Conservation (phyloP, 1,140 invertebrate genomes). For the Hermetia illucens region DNA sequence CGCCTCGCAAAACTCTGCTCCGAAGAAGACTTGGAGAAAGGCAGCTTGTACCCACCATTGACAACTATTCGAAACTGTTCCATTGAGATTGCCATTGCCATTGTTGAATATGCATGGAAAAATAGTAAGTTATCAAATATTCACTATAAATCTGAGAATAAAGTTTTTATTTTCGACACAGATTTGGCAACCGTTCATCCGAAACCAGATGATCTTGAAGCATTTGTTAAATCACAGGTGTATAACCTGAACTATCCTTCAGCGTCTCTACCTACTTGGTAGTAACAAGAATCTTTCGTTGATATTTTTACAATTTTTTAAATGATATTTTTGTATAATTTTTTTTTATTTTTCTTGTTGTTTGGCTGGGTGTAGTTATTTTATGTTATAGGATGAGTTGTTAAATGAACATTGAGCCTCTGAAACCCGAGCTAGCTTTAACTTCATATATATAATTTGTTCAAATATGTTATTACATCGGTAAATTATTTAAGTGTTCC, state of each 20-base stretch:
- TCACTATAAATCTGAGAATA: not conserved
- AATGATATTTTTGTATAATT: too few relatives aligned
- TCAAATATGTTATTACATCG: too few relatives aligned
- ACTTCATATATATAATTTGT: too few relatives aligned
- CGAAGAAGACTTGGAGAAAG: constrained; percentile 63
- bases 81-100: constrained; percentile 65
- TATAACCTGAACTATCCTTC: constrained; percentile 59
- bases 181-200: constrained; percentile 62
- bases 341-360: too few relatives aligned
- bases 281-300: too few relatives aligned
- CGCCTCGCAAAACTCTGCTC: constrained; percentile 72
- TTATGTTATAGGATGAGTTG: too few relatives aligned
- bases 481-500: too few relatives aligned
- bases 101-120: constrained; percentile 81
- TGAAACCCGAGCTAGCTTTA: too few relatives aligned
- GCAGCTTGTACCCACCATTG: constrained; percentile 91
- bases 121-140: constrained; percentile 39
- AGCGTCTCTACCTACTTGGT: too few relatives aligned
- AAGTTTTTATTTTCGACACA: constrained; percentile 26
- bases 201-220: constrained; percentile 55
- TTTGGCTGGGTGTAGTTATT: too few relatives aligned
- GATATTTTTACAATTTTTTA: too few relatives aligned
- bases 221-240: constrained; percentile 66
- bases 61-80: constrained; percentile 80
- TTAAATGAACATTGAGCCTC: too few relatives aligned